These are phyloP conservation scores for Picathartes gymnocephalus DNA, from an alignment of 2,113 vertebrate species.

Conservation along the genomic window DNA sequence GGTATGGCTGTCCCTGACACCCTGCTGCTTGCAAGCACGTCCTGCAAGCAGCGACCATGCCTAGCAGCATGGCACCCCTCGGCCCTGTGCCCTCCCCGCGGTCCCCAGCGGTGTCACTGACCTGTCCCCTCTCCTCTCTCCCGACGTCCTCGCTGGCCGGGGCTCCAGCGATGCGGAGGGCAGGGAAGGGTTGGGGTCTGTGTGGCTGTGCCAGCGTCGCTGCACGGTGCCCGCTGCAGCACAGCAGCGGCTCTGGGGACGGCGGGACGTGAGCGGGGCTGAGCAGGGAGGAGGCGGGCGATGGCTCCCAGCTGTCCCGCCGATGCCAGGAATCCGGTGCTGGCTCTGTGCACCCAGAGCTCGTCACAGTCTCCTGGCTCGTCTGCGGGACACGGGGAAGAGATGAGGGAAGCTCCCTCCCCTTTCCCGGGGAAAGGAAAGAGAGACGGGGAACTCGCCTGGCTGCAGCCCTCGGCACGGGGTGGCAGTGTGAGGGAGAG, in stretches of 20 bases:
- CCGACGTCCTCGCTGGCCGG: neutral
- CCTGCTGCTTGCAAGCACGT: neutral
- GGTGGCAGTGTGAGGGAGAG: neutral
- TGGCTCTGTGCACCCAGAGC: conserved; percentile 34
- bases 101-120: neutral
- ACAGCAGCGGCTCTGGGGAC: neutral
- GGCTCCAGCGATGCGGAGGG: neutral
- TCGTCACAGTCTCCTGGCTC: conserved; percentile 61
- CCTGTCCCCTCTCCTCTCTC: conserved; percentile 9
- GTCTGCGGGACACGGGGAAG: neutral
- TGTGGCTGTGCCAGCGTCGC: neutral
- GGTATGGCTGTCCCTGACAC: rapidly evolving
- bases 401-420: neutral
- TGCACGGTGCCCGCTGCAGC: neutral
- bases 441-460: neutral
- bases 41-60: neutral
- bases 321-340: conserved; percentile 39
- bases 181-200: neutral
- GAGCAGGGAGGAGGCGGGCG: conserved; percentile 14
- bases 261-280: neutral
- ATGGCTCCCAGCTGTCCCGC: conserved; percentile 5
- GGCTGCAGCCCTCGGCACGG: rapidly evolving
- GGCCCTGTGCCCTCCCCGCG: neutral
- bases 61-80: neutral
- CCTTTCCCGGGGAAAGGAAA: neutral